These are phyloP conservation scores for Entomobrya proxima DNA, from an alignment of 2,888 invertebrate genomes.

Conservation along the genomic window DNA sequence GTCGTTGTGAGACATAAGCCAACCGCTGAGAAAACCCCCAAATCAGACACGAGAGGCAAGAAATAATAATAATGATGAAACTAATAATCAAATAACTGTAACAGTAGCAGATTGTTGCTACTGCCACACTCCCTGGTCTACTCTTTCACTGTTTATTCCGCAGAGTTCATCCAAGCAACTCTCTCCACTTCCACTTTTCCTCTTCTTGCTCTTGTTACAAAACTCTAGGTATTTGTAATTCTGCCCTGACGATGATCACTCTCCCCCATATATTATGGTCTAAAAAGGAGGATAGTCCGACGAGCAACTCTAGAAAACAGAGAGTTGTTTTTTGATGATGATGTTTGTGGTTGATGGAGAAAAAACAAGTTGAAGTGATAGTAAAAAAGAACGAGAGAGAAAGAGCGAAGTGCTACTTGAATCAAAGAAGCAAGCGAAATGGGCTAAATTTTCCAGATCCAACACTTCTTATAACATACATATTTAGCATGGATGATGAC, in stretches of 20 bases:
- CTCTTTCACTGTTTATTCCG: slow-evolving; percentile 5
- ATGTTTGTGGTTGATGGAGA: slow-evolving; percentile 14
- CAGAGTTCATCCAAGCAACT: not conserved
- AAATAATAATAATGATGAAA: slow-evolving; percentile 46
- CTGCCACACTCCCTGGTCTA: slow-evolving; percentile 16
- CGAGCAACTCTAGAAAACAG: not conserved
- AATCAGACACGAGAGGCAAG: slow-evolving; percentile 41
- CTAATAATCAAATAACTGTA: slow-evolving; percentile 62
- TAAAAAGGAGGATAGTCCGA: not conserved
- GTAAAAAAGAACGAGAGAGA: slow-evolving; percentile 29
- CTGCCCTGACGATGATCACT: not conserved
- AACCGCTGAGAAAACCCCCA: slow-evolving; percentile 63
- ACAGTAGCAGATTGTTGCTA: slow-evolving; percentile 56
- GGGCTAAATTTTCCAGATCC: slow-evolving; percentile 63
- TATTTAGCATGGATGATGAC: slow-evolving; percentile 47
- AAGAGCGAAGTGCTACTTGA: slow-evolving; percentile 53
- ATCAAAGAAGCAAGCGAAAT: slow-evolving; percentile 57
- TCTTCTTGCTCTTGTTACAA: not conserved
- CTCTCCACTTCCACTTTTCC: slow-evolving; percentile 31
- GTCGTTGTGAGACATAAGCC: slow-evolving; percentile 8
- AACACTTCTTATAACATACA: slow-evolving; percentile 61
- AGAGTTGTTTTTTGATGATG: slow-evolving; percentile 4
- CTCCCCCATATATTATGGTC: no score
- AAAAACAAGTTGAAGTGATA: slow-evolving; percentile 27
- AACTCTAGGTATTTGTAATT: slow-evolving; percentile 2